phyloP scores from a whole-genome alignment of 2,797 vertebrate genomes.

The Echeneis naucrates region DNA sequence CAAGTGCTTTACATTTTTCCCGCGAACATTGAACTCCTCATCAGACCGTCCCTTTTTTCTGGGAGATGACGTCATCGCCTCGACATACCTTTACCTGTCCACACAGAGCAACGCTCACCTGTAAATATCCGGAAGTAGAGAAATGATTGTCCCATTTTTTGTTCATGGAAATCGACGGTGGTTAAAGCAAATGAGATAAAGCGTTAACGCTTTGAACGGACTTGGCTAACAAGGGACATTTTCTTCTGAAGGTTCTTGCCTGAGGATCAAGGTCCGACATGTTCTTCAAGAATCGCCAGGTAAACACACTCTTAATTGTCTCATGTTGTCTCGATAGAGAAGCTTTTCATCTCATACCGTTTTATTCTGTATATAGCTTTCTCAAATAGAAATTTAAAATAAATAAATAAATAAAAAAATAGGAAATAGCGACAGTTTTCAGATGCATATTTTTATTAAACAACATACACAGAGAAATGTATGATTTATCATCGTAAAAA shows the following conservation, averaged over 20 bases:
- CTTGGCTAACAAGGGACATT: background rate
- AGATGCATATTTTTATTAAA: no score
- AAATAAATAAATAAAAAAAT: no score
- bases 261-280: background rate
- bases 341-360: no score
- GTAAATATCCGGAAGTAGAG: conserved; percentile 34
- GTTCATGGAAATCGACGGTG: no score
- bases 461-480: no score
- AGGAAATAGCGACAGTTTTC: no score
- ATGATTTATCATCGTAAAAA: no score
- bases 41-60: fast-evolving
- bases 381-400: no score
- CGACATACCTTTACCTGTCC: conserved; percentile 1
- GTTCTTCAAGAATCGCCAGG: background rate
- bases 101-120: background rate
- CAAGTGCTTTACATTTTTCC: background rate
- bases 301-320: background rate
- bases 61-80: conserved; percentile 4
- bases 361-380: no score
- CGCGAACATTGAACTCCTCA: background rate
- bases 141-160: background rate
- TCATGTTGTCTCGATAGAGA: no score
- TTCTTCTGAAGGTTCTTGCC: no score
- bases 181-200: background rate
- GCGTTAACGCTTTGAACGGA: background rate